Base-by-base conservation (phyloP, 2,888 invertebrate species). In the Patella ulyssiponensis region DNA sequence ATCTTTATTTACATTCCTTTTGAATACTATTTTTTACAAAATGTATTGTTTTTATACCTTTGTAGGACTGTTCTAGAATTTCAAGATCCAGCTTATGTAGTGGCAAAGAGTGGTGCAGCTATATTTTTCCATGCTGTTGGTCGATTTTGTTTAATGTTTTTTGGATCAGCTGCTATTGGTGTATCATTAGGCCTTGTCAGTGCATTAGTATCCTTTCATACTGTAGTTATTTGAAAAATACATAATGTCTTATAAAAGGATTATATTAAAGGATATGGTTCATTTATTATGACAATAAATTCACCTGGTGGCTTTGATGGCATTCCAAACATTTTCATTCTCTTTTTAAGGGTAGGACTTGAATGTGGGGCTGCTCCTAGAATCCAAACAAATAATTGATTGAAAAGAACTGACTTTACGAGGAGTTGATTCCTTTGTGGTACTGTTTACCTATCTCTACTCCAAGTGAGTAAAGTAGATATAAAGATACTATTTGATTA, bases 91-190 rank as follows among this genome's bases (percentile, higher is more conserved):
- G 86, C 85, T 56, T 88, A 91, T 82, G 91, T 95, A 1, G 93
- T 84, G 52, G 86, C 87, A 51, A 64, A 23, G 64, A 88, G 87
- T 76, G 91, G 90, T 1, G 84, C 88, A 0, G 83, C 96, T 91
- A 96, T 97, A 3, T 95, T 98, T 81, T 93, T 97, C 71, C 94
- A 96, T 76, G 97, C 97, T 1, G 94, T 98, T 64, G 95, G 96
- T 86, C 91, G 93, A 23, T 99, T 99, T 92, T 97, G 97, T 91
- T 93, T 97, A 83, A 98, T 99, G 97, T 99, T 99, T 92, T 98
- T 99, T 93, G 98, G 98, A 11, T 99, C 99, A 1, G 98, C 99
- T 78, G 96, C 96, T 56, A 97, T 99, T 84, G 99, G 99, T 33
- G 97, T 97, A 1, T 93, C 96, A 20, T 98, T 98, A 93, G 99